Base-by-base conservation (phyloP, 53 echinoderm and acorn worm species). In the Paelopatides confundens region DNA sequence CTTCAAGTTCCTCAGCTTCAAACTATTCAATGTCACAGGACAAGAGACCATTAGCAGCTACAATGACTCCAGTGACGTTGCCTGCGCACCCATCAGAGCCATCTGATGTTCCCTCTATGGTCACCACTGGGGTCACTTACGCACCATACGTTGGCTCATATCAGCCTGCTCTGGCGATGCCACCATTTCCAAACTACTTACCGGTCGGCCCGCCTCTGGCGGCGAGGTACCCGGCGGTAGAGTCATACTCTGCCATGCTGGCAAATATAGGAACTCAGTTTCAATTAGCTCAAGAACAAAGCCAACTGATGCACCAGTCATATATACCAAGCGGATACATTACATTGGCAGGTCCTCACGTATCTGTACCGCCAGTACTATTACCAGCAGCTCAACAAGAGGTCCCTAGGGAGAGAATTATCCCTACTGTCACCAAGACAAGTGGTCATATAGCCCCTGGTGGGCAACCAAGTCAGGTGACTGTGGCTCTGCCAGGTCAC, bases 241-340 rank as follows among this genome's bases (percentile, higher is more conserved):
- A 96, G 66, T 97, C 97, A 12, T 97, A 95, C 65, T 95, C 97
- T 28, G 97, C 95, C 21, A 97, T 97, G 97, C 63, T 97, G 43
- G 97, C 97, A 18, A 97, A 93, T 65, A 97, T 97, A 92, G 97
- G 97, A 48, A 97, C 76, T 65, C 97, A 97, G 31, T 92, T 93
- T 12, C 96, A 96, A 68, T 92, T 94, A 77, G 92, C 94, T 5
- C 96, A 92, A 43, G 92, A 76, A 32, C 89, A 89, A 32, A 70
- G 85, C 63, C 89, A 82, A 23, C 36, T 92, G 33, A 85, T 76
- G 46, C 77, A 85, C 18, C 87, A 82, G 33, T 87, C 91, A 46
- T 91, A 91, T 82, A 58, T 91, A 33, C 91, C 79, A 23, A 69
- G 91, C 35, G 91, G 91, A n/a, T 91, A 91, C 87, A 86, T 86